Conservation (phyloP, 2,888 invertebrate genomes). For the Anodontia alba region DNA sequence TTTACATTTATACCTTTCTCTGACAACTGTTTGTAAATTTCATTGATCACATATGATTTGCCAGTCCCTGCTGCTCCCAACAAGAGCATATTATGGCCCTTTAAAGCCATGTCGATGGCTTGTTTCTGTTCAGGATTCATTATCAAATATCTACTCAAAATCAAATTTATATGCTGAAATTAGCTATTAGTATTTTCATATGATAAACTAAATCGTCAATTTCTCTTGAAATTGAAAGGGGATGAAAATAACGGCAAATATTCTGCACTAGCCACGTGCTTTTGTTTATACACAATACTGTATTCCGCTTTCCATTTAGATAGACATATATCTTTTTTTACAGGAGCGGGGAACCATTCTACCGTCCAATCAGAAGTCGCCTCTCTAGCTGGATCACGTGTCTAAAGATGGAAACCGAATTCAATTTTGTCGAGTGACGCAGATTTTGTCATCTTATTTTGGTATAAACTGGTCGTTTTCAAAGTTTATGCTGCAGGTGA, state of each 20-base stretch:
- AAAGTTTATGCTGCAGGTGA: constrained; percentile 3
- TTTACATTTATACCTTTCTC: constrained; percentile 36
- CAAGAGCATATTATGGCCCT: constrained; percentile 22
- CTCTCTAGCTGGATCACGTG: neutral
- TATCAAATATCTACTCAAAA: constrained; percentile 15
- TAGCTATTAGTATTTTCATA: too few species aligned
- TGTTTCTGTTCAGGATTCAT: constrained; percentile 23
- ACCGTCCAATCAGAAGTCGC: neutral
- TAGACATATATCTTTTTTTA: neutral
- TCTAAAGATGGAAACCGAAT: neutral
- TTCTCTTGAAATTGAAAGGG: neutral
- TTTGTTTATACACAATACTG: constrained; percentile 2
- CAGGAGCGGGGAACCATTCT: neutral
- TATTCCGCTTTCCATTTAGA: neutral
- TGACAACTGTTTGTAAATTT: constrained; percentile 15
- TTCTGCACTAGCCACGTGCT: neutral
- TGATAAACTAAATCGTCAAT: neutral
- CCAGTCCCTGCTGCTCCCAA: constrained; percentile 42
- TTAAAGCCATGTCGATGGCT: constrained; percentile 12
- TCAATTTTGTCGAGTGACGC: neutral
- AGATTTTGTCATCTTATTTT: constrained; percentile 2
- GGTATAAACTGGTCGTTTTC: neutral
- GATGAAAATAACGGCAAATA: neutral
- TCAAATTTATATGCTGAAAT: too few species aligned
- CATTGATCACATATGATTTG: constrained; percentile 35